Evolutionary conservation across 2,888 invertebrate genomes (phyloP).

Genomic region (Resseliella maxima): DNA sequence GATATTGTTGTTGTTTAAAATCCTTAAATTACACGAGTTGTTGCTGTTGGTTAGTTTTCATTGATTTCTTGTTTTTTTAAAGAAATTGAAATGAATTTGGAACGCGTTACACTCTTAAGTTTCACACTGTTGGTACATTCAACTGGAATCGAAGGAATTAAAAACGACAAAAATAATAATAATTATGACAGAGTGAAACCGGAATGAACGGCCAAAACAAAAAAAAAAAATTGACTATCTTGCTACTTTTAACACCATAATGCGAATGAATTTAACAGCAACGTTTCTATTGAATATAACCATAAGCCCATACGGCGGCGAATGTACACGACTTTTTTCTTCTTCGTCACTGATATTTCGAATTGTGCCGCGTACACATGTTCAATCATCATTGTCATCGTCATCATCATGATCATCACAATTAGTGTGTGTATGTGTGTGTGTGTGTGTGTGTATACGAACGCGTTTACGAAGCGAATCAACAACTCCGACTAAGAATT

Average conservation of each 20-base stretch:
- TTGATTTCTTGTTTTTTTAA: too few relatives aligned
- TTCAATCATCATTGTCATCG: background rate
- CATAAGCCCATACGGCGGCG: slow-evolving; percentile 11
- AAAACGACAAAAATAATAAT: background rate
- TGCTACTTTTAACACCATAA: slow-evolving; percentile 47
- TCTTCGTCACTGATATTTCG: background rate
- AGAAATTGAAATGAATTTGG: background rate
- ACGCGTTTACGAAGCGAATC: too few relatives aligned
- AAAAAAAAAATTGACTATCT: too few relatives aligned
- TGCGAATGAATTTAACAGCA: slow-evolving; percentile 34
- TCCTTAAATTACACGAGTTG: too few relatives aligned
- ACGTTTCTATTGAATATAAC: slow-evolving; percentile 46
- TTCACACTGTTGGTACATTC: background rate
- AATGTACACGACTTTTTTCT: background rate
- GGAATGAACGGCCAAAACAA: slow-evolving; percentile 22
- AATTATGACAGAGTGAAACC: background rate
- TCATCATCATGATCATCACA: background rate
- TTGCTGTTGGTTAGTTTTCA: too few relatives aligned
- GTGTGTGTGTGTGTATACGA: too few relatives aligned
- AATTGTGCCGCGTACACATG: slow-evolving; percentile 28
- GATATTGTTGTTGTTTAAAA: too few relatives aligned
- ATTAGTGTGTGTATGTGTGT: background rate
- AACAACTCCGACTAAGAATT: background rate
- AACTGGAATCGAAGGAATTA: background rate
- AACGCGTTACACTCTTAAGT: background rate